These are phyloP conservation scores for Cryptoprocta ferox DNA, from an alignment of 2,797 vertebrate species.

Conservation along the genomic window DNA sequence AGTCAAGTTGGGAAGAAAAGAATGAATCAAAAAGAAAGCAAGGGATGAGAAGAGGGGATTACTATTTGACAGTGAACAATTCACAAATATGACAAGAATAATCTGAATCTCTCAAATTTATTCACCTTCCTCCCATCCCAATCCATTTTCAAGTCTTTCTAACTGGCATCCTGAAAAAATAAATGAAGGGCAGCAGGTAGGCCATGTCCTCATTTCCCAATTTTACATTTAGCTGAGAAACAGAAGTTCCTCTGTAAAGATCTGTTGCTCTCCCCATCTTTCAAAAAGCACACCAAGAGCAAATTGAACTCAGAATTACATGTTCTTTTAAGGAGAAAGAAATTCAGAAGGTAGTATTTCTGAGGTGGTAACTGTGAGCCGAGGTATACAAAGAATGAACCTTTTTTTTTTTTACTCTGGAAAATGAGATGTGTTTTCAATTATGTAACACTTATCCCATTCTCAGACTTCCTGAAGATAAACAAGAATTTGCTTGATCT, in stretches of 20 bases:
- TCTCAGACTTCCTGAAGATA: background rate
- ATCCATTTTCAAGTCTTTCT: background rate
- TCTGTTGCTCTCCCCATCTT: background rate
- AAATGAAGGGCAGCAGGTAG: background rate
- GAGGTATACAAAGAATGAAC: background rate
- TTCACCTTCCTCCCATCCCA: background rate
- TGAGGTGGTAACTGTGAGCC: background rate
- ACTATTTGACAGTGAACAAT: constrained; percentile 45
- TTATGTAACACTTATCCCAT: background rate
- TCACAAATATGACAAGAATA: constrained; percentile 27
- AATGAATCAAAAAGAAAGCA: background rate
- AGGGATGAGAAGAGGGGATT: background rate
- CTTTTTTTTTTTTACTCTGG: background rate
- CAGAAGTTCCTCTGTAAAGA: background rate
- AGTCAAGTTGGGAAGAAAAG: background rate
- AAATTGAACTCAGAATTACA: background rate
- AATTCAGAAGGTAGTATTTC: constrained; percentile 3
- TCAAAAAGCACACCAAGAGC: background rate
- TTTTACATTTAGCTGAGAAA: constrained; percentile 41
- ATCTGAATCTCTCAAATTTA: constrained; percentile 42
- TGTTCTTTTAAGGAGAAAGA: constrained; percentile 13
- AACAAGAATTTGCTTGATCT: constrained; percentile 20
- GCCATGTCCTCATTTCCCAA: background rate
- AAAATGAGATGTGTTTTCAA: constrained; percentile 15
- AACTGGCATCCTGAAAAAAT: background rate